Percentiles rank a stretch among this genome's conserved stretches.
Conservation (phyloP, 64 coral and sea anemone genomes). For the Pocillopora verrucosa region DNA sequence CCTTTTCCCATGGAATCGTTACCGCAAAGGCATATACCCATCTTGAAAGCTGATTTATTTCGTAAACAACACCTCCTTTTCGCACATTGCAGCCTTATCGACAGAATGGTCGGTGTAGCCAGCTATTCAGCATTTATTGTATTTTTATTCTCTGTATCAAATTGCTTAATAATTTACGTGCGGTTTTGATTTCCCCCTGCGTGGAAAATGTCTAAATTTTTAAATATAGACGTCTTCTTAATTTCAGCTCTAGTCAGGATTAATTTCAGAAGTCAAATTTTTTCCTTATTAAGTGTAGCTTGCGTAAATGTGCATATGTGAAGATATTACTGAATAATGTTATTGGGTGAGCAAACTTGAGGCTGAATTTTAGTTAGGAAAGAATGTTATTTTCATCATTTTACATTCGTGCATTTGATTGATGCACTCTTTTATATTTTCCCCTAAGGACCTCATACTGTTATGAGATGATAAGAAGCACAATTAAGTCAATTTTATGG, state of each 20-base stretch:
- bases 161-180: conserved; percentile 37
- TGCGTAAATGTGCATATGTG: neutral
- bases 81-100: neutral
- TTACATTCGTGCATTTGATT: conserved; percentile 6
- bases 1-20: neutral
- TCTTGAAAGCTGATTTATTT: neutral
- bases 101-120: too few relatives aligned
- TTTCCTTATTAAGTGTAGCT: neutral
- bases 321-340: neutral
- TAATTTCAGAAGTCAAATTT: neutral
- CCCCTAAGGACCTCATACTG: neutral
- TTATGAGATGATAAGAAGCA: neutral
- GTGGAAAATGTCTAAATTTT: conserved; percentile 20
- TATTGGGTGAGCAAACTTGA: neutral
- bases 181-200: conserved; percentile 3
- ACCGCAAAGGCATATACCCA: neutral
- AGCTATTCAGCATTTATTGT: neutral
- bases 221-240: neutral
- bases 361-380: neutral
- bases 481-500: neutral
- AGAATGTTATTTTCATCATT: conserved; percentile 8
- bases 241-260: neutral
- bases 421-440: neutral
- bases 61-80: neutral
- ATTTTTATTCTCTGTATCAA: neutral